phyloP scores from a whole-genome alignment of 2,113 vertebrate genomes.

The Chunga burmeisteri region DNA sequence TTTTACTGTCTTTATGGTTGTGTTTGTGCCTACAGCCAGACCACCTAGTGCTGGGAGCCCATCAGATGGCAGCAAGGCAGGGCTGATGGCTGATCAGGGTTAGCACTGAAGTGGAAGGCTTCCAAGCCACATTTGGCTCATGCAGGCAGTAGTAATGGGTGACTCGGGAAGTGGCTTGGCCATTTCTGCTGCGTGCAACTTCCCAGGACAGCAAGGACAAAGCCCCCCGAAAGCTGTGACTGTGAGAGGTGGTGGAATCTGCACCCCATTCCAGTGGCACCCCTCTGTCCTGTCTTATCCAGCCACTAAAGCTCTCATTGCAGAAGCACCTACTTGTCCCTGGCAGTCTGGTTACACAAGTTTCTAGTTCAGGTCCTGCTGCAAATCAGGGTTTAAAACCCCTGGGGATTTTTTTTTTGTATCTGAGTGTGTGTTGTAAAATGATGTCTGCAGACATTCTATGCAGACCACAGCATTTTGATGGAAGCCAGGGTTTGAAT shows the following conservation, averaged over 20 bases:
- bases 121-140: not conserved
- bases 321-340: not conserved
- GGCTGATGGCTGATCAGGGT: not conserved
- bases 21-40: not conserved
- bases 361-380: not conserved
- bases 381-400: not conserved
- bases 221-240: rapidly evolving
- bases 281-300: not conserved
- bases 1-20: not conserved
- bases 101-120: not conserved
- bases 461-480: not conserved
- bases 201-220: not conserved
- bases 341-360: not conserved
- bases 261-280: not conserved
- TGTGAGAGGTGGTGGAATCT: not conserved
- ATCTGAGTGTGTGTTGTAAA: not conserved
- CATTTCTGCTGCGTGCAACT: not conserved
- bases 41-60: not conserved
- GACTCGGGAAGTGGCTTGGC: not conserved
- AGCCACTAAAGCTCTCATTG: not conserved
- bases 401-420: not conserved
- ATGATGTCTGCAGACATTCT: not conserved
- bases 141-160: not conserved
- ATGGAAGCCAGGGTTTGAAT: conserved; percentile 6
- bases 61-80: not conserved